Conservation (phyloP, 64 coral and sea anemone species). For the Montipora sp. region DNA sequence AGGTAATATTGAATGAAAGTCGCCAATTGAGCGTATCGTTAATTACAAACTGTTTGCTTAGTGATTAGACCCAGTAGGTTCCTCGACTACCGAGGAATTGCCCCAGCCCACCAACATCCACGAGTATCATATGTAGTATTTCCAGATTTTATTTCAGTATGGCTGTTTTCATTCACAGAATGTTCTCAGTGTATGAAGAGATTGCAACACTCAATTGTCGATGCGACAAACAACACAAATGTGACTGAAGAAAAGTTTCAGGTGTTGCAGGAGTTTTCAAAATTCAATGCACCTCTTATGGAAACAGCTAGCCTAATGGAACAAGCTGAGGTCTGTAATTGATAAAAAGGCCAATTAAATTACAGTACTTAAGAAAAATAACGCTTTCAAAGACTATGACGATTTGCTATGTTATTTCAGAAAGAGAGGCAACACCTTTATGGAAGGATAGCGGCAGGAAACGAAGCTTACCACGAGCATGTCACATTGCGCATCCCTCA, state of each 20-base stretch:
- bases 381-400: not conserved
- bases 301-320: not conserved
- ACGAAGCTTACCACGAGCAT: not conserved
- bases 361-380: not conserved
- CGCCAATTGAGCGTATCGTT: too few species aligned
- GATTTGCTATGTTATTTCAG: not conserved
- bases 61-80: not conserved
- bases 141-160: too few species aligned
- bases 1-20: slow-evolving; percentile 35
- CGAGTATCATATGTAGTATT: not conserved
- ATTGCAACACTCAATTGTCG: not conserved
- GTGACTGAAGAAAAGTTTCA: not conserved
- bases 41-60: too few species aligned
- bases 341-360: not conserved
- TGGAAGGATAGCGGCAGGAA: not conserved
- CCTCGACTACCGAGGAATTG: not conserved
- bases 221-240: slow-evolving; percentile 12
- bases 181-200: slow-evolving; percentile 25
- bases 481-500: not conserved
- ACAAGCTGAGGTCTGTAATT: slow-evolving; percentile 9
- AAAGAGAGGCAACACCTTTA: slow-evolving; percentile 4
- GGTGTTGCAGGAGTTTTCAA: not conserved
- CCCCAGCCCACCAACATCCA: too few species aligned
- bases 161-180: not conserved
- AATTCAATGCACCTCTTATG: slow-evolving; percentile 26